Evolutionary conservation across 2,888 invertebrate species (phyloP).

Genomic region (Nymphalis urticae): DNA sequence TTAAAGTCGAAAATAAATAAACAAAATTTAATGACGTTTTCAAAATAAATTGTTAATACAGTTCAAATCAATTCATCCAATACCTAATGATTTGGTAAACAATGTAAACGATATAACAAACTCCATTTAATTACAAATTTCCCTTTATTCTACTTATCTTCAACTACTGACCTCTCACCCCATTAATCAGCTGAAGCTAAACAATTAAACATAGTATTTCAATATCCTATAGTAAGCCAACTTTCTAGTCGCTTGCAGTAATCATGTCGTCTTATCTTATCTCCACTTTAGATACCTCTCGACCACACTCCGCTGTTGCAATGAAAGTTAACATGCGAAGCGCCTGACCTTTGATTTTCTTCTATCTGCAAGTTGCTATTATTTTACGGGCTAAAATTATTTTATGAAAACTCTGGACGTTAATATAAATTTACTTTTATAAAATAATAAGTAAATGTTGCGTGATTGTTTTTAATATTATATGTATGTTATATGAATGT

Average conservation of each 20-base stretch:
- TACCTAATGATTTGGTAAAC: neutral
- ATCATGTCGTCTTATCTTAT: conserved; percentile 36
- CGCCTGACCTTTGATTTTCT: conserved; percentile 32
- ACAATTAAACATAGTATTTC: conserved; percentile 27
- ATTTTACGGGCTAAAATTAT: conserved; percentile 21
- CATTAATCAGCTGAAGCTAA: conserved; percentile 21
- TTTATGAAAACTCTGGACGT: conserved; percentile 4
- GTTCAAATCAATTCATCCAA: neutral
- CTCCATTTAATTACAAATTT: neutral
- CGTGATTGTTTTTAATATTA: no score
- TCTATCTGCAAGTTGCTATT: conserved; percentile 21
- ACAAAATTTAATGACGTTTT: neutral
- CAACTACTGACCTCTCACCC: conserved; percentile 11
- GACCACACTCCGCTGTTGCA: conserved; percentile 23
- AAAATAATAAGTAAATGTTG: no score
- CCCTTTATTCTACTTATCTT: neutral
- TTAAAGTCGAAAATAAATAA: neutral
- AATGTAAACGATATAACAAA: neutral
- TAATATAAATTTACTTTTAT: no score
- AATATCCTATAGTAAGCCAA: conserved; percentile 28
- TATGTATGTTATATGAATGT: no score
- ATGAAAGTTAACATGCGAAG: conserved; percentile 33
- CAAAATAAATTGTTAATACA: neutral
- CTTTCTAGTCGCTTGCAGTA: conserved; percentile 27
- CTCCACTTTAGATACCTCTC: conserved; percentile 28